A percentile compares a stretch with the other conserved stretches of the same genome.
Conservation (phyloP, 2,797 vertebrate genomes). For the Malurus leucopterus region DNA sequence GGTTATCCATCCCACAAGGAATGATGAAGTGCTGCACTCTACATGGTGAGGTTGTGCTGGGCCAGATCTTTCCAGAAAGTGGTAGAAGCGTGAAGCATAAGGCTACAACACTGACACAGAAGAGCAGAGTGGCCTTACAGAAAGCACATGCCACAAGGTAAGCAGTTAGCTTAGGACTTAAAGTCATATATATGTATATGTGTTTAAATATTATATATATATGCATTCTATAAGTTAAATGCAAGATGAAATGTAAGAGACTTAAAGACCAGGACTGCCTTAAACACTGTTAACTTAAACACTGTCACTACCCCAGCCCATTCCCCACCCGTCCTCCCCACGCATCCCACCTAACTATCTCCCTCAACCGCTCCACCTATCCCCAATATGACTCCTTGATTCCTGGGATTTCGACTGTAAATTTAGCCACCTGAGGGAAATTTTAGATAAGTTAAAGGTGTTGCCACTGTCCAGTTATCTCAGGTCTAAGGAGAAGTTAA, state of each 20-base stretch:
- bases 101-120: neutral
- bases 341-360: fast-evolving
- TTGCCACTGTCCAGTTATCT: neutral
- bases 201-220: neutral
- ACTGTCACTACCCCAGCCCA: neutral
- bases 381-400: too few relatives aligned
- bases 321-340: neutral
- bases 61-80: neutral
- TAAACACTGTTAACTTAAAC: neutral
- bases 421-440: neutral
- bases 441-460: neutral
- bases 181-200: neutral
- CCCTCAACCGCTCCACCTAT: neutral
- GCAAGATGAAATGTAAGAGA: neutral
- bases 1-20: neutral
- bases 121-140: neutral
- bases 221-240: neutral
- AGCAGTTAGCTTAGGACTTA: neutral
- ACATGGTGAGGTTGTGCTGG: fast-evolving
- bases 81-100: neutral
- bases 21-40: fast-evolving
- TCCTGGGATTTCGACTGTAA: neutral
- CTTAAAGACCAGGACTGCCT: neutral
- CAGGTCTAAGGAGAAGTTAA: neutral
- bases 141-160: neutral